phyloP scores from a whole-genome alignment of 2,888 invertebrate genomes.

The Sarcophaga rosellei region DNA sequence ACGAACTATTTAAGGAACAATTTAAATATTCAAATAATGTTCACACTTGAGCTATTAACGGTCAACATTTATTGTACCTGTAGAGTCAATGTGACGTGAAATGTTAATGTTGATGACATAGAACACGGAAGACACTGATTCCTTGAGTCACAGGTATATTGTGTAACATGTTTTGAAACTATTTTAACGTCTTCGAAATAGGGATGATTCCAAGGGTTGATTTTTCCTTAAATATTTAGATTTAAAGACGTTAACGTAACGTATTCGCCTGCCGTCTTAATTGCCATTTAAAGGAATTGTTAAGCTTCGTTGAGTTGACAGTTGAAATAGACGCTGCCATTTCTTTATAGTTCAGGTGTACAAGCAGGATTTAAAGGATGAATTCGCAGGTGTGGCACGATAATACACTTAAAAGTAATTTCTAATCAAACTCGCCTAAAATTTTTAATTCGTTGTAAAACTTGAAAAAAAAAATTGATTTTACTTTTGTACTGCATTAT shows the following conservation, averaged over 20 bases:
- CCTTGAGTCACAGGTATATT: conserved; percentile 29
- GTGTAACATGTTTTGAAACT: conserved; percentile 60
- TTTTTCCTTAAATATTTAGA: conserved; percentile 5
- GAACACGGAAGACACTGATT: conserved; percentile 53
- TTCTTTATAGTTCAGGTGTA: conserved; percentile 49
- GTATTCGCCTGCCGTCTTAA: conserved; percentile 33
- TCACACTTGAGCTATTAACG: conserved; percentile 66
- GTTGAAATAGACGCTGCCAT: neutral
- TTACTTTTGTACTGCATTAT: too few relatives aligned
- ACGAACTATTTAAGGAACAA: conserved; percentile 35
- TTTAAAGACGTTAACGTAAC: conserved; percentile 6
- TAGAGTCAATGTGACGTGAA: conserved; percentile 40
- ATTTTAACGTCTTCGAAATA: neutral
- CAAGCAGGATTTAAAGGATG: conserved; percentile 55
- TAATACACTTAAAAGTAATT: conserved; percentile 22
- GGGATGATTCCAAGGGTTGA: conserved; percentile 39
- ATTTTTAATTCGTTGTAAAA: too few relatives aligned
- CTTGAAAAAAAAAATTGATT: too few relatives aligned
- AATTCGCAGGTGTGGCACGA: conserved; percentile 47
- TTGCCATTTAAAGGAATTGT: conserved; percentile 56
- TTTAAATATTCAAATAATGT: conserved; percentile 63
- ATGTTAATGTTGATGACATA: neutral
- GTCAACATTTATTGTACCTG: conserved; percentile 42
- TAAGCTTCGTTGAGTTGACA: conserved; percentile 48
- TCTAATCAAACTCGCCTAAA: neutral